Evolutionary conservation across 2,797 vertebrate genomes (phyloP), one percentile per base, ranked within the genome.

Genomic region (Sibirionetta formosa): DNA sequence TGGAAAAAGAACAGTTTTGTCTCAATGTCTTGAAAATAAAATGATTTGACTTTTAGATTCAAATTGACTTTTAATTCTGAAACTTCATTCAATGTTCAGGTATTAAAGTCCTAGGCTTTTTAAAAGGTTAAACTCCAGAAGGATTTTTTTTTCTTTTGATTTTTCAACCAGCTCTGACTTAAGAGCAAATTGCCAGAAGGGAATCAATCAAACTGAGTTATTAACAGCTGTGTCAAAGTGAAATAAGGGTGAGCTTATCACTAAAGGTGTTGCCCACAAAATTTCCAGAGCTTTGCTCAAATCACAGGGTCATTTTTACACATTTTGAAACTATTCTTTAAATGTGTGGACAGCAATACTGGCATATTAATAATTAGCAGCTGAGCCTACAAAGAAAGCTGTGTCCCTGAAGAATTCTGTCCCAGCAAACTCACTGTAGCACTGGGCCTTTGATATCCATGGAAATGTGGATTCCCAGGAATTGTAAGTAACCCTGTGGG

Each of bases 51-150:
- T 86, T 44, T 81, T 78, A 78, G 68, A 89, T 83, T 94, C 75
- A 96, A 96, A 94, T 82, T 71, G 26, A 75, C 33, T 86, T 91
- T 92, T 87, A 94, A 92, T 94, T 93, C 50, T 92, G 79, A 96
- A 94, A 91, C 69, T 64, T 71, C 14, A 14, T 63, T 82, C 54
- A 91, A 10, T 18, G 54, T n/a, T 72, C 50, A 46, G 18, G 48
- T 71, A n/a, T 66, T 72, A 42, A 80, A 88, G 27, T 31, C 36
- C 24, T 26, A 18, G 20, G 15, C 0, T 44, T 60, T 70, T 69
- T 72, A 27, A 8, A 81, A 90, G 31, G 29, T 78, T 91, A 83
- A 11, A 44, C 19, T 93, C 73, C 77, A 82, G 65, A 90, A 82
- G 29, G 57, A 51, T 2, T 87, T 93, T 78, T 31, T 24, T 66